Percentiles rank a stretch among this genome's conserved stretches.
Evolutionary conservation across 30 jellyfish, hydroid and myxozoan genomes (phyloP).

Genomic region (Pseudorhiza aurosa): DNA sequence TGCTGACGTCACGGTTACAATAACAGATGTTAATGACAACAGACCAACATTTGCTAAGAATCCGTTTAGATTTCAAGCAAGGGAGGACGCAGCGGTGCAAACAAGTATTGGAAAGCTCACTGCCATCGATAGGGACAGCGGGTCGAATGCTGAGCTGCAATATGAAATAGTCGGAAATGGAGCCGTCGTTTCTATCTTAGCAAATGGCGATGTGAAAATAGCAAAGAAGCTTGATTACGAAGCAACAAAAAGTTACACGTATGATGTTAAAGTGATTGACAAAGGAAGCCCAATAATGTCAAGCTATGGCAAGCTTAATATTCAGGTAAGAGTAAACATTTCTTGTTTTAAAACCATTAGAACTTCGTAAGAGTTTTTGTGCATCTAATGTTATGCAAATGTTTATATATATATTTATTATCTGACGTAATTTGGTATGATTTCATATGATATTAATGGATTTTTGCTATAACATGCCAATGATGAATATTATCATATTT

Average conservation of each 20-base stretch:
- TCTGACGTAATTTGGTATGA: no score
- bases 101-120: constrained; percentile 21
- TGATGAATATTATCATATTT: no score
- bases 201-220: constrained; percentile 29
- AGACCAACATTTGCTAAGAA: constrained; percentile 55
- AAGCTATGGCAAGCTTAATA: background rate
- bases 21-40: constrained; percentile 82
- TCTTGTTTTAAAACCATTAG: background rate
- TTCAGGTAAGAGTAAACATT: background rate
- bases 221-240: constrained; percentile 36
- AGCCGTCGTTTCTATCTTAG: constrained; percentile 2
- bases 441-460: background rate
- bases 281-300: constrained; percentile 57
- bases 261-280: constrained; percentile 48
- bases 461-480: no score
- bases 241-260: constrained; percentile 9
- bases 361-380: background rate
- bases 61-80: constrained; percentile 25
- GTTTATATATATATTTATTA: no score
- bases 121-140: constrained; percentile 52
- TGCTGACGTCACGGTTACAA: constrained; percentile 51
- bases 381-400: background rate
- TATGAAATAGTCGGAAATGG: constrained; percentile 20
- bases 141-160: constrained; percentile 36
- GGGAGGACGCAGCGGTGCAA: constrained; percentile 8